These are phyloP conservation scores for Leptinotarsa peninsularis DNA, from an alignment of 2,888 invertebrate genomes.

Conservation along the genomic window DNA sequence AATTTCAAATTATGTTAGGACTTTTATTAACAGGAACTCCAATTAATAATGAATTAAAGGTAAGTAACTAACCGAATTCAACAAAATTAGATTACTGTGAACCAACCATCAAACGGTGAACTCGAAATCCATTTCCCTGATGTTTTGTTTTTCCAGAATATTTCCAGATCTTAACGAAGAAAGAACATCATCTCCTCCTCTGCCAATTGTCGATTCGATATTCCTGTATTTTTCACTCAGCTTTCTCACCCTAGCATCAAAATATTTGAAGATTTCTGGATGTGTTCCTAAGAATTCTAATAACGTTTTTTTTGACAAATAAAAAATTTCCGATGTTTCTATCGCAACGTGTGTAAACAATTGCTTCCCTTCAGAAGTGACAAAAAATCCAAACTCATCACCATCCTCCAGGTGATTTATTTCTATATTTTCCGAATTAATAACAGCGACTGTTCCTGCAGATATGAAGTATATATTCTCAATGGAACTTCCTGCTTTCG, in stretches of 20 bases:
- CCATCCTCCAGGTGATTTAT: constrained; percentile 70
- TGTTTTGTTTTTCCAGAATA: background rate
- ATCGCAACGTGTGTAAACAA: background rate
- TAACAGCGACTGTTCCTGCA: constrained; percentile 67
- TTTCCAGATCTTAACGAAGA: background rate
- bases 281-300: background rate
- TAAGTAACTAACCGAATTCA: too few relatives aligned
- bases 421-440: constrained; percentile 67
- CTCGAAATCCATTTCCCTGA: constrained; percentile 14
- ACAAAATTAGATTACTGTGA: too few relatives aligned
- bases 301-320: background rate
- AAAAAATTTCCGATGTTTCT: constrained; percentile 54
- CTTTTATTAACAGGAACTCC: too few relatives aligned
- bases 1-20: too few relatives aligned
- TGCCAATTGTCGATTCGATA: background rate
- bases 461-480: constrained; percentile 69
- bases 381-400: constrained; percentile 64
- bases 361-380: background rate
- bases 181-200: background rate
- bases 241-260: background rate
- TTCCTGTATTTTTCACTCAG: background rate
- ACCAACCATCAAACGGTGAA: background rate
- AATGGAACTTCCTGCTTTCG: constrained; percentile 62
- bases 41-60: too few relatives aligned
- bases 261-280: background rate